Evolutionary conservation across 2,888 invertebrate genomes (phyloP).

Genomic region (Xestia ashworthii): DNA sequence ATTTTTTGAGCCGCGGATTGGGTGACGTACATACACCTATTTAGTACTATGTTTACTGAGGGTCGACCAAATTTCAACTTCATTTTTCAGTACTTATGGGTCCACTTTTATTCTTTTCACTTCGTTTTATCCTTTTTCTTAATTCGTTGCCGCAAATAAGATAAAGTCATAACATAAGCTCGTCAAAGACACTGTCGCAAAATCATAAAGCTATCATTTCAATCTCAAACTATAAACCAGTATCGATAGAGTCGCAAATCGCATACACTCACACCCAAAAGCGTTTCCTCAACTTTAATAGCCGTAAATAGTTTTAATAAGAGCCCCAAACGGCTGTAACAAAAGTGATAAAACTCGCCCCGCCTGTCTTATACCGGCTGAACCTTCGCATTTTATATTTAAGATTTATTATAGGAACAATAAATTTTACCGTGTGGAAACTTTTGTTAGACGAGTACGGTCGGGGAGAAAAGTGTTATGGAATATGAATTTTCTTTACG

Average conservation of each 20-base stretch:
- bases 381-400: conserved; percentile 75
- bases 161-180: not conserved
- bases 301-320: conserved; percentile 65
- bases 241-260: not conserved
- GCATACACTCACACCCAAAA: conserved; percentile 5
- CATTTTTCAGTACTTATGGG: no score
- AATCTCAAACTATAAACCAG: not conserved
- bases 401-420: conserved; percentile 76
- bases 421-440: conserved; percentile 80
- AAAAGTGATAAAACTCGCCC: conserved; percentile 68
- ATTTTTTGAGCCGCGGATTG: not conserved
- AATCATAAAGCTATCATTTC: not conserved
- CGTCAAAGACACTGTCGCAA: not conserved
- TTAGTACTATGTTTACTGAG: no score
- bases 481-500: conserved; percentile 36
- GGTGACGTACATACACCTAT: not conserved
- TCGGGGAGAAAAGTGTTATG: conserved; percentile 53
- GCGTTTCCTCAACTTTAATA: conserved; percentile 46
- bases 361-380: conserved; percentile 54
- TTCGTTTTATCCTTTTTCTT: no score
- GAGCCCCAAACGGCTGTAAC: conserved; percentile 64
- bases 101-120: no score
- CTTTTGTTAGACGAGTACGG: conserved; percentile 62
- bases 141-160: no score
- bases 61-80: no score